Conservation (phyloP, 1,140 invertebrate genomes). For the Ptiloglossa arizonensis region DNA sequence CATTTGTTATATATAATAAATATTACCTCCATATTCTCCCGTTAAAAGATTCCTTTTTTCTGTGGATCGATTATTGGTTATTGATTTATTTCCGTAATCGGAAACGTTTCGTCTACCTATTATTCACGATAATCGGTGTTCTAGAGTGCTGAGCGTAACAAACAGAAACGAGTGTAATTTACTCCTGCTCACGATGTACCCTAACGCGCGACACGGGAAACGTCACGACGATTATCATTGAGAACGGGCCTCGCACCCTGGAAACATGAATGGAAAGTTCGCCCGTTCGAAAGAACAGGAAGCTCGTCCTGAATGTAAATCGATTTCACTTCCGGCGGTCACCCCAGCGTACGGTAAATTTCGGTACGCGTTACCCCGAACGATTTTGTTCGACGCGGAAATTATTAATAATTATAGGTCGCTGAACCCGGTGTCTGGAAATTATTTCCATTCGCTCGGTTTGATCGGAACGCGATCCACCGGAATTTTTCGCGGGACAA, state of each 20-base stretch:
- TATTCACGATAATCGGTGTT: too few species aligned
- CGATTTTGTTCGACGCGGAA: constrained; percentile 1
- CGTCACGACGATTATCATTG: constrained; percentile 8
- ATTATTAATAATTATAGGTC: constrained; percentile 13
- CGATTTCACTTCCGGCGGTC: constrained; percentile 28
- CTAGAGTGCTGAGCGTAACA: too few species aligned
- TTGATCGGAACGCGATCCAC: too few species aligned
- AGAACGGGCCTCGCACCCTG: not conserved
- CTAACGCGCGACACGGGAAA: not conserved
- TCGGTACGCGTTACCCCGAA: not conserved
- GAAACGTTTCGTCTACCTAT: too few species aligned
- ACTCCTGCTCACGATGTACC: constrained; percentile 2
- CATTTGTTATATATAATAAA: too few species aligned
- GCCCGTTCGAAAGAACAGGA: constrained; percentile 36
- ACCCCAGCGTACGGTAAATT: not conserved
- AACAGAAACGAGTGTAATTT: not conserved
- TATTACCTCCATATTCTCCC: too few species aligned
- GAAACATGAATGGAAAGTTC: constrained; percentile 32
- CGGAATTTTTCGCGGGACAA: too few species aligned
- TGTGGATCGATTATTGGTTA: too few species aligned
- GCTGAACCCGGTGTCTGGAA: not conserved
- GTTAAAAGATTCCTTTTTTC: too few species aligned
- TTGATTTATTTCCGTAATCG: too few species aligned
- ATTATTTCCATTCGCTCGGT: not conserved
- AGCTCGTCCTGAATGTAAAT: constrained; percentile 27